A percentile compares a stretch with the other conserved stretches of the same genome.
phyloP scores from a whole-genome alignment of 2,888 invertebrate species.

The Hybos culiciformis region DNA sequence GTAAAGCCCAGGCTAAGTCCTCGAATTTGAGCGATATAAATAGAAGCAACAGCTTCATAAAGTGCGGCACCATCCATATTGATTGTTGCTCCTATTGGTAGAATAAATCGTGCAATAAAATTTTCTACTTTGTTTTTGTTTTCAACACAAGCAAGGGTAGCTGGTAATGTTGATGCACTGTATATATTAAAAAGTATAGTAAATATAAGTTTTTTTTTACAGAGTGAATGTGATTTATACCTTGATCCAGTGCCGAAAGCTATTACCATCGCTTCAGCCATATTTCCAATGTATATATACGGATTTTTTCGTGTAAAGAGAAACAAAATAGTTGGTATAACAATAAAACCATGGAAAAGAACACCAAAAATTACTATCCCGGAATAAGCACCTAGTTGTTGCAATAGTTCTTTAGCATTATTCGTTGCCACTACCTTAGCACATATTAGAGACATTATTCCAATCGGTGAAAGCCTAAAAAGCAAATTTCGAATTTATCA shows the following conservation, averaged over 20 bases:
- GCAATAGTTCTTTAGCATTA: conserved; percentile 45
- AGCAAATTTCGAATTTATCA: background rate
- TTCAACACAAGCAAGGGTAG: conserved; percentile 54
- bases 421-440: conserved; percentile 52
- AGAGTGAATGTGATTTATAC: conserved; percentile 29
- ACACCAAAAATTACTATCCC: conserved; percentile 54
- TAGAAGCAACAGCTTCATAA: conserved; percentile 71
- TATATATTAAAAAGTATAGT: background rate
- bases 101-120: conserved; percentile 58
- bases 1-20: too few relatives aligned
- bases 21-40: conserved; percentile 67
- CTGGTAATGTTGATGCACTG: conserved; percentile 54
- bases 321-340: conserved; percentile 53
- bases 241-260: conserved; percentile 68
- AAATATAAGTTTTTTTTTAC: too few relatives aligned
- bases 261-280: conserved; percentile 53
- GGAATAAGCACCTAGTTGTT: conserved; percentile 57
- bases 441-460: conserved; percentile 48
- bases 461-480: conserved; percentile 45
- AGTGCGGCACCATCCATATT: conserved; percentile 75
- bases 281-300: conserved; percentile 41
- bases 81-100: conserved; percentile 70
- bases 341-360: conserved; percentile 51
- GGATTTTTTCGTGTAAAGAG: conserved; percentile 48
- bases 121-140: conserved; percentile 36